Conservation (phyloP, 2,888 invertebrate species). For the Oligia fasciuncula region DNA sequence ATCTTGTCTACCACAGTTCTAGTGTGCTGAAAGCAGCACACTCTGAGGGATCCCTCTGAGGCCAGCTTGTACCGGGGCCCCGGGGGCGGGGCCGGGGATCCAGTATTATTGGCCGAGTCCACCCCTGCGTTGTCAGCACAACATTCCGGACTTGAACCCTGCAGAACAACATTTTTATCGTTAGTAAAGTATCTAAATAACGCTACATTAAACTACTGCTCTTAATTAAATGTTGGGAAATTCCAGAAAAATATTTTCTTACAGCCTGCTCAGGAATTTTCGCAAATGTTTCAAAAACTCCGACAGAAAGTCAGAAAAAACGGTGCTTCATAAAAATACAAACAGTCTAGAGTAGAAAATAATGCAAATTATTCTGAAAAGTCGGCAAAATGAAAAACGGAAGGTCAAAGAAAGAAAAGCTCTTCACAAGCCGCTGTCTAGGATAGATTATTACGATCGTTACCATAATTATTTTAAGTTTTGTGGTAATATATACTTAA, state of each 20-base stretch:
- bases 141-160: slow-evolving; percentile 90
- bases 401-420: slow-evolving; percentile 18
- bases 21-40: slow-evolving; percentile 94
- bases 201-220: background rate
- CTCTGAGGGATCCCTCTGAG: slow-evolving; percentile 92
- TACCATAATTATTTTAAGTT: background rate
- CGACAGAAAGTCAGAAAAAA: no score
- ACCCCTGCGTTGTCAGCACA: slow-evolving; percentile 85
- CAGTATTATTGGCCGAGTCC: slow-evolving; percentile 77
- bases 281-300: background rate
- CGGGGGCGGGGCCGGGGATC: slow-evolving; percentile 83
- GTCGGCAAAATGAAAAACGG: background rate
- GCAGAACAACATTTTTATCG: slow-evolving; percentile 58
- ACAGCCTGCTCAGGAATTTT: background rate
- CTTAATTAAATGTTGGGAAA: background rate
- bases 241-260: background rate
- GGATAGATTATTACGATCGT: background rate
- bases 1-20: slow-evolving; percentile 94
- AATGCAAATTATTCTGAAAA: background rate
- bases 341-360: background rate
- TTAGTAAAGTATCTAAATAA: background rate
- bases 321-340: background rate
- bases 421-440: slow-evolving; percentile 1
- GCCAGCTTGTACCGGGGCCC: slow-evolving; percentile 93
- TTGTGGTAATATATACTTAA: no score